A percentile compares a stretch with the other conserved stretches of the same genome.
These are phyloP conservation scores for Achroia grisella DNA, from an alignment of 1,140 invertebrate genomes.

Conservation along the genomic window DNA sequence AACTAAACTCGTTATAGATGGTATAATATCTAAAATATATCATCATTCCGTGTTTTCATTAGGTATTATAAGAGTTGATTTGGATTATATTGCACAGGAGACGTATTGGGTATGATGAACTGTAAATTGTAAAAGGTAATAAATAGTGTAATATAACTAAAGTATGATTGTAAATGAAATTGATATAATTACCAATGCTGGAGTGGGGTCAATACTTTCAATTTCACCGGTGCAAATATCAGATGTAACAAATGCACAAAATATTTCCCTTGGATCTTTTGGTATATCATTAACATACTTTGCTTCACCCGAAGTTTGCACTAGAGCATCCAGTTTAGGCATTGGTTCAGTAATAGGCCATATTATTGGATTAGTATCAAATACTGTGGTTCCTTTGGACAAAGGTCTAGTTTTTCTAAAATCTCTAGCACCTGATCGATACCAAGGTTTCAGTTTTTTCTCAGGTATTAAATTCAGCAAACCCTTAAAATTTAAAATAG, in stretches of 20 bases:
- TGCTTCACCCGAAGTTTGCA: conserved; percentile 78
- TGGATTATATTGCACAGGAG: too few species aligned
- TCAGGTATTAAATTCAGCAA: conserved; percentile 31
- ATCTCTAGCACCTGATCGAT: conserved; percentile 44
- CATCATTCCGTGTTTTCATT: too few species aligned
- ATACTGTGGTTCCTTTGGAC: conserved; percentile 78
- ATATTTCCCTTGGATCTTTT: conserved; percentile 73
- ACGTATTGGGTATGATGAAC: too few species aligned
- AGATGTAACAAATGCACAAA: conserved; percentile 78
- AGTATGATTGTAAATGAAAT: background rate
- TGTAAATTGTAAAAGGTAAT: background rate
- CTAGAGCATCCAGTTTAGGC: conserved; percentile 76
- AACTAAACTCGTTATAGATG: too few species aligned
- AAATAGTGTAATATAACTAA: too few species aligned
- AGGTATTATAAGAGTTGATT: too few species aligned
- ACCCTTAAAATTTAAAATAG: conserved; percentile 20
- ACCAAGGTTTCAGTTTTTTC: conserved; percentile 20
- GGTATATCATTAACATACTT: conserved; percentile 79
- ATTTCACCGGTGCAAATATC: conserved; percentile 75
- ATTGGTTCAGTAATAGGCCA: conserved; percentile 81
- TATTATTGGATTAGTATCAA: conserved; percentile 75
- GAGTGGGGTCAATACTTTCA: conserved; percentile 74
- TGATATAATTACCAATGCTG: conserved; percentile 73
- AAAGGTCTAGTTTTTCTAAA: conserved; percentile 71
- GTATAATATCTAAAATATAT: too few species aligned